A percentile compares a stretch with the other conserved stretches of the same genome.
Evolutionary conservation across 2,113 vertebrate genomes (phyloP).

Genomic region (Cynopterus brachyotis): DNA sequence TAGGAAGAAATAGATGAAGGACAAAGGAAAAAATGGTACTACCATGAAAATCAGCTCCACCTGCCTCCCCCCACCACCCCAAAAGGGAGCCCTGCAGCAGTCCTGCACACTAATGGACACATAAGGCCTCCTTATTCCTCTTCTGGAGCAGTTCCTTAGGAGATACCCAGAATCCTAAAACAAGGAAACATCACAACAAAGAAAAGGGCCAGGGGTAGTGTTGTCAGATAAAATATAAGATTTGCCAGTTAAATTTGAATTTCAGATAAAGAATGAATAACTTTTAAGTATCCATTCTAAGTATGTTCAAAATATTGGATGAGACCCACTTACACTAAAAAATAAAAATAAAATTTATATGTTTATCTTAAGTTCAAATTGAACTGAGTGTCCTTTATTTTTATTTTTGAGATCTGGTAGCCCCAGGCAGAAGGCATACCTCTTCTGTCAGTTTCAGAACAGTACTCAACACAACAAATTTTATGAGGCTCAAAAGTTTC

Average conservation of each 20-base stretch:
- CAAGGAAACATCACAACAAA: background rate
- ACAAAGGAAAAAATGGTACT: background rate
- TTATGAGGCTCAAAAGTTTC: background rate
- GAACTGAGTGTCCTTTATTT: background rate
- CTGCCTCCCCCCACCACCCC: accelerated
- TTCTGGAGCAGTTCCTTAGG: background rate
- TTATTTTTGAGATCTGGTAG: background rate
- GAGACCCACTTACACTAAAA: background rate
- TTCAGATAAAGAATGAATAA: background rate
- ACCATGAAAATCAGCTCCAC: background rate
- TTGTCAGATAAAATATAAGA: background rate
- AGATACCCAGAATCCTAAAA: background rate
- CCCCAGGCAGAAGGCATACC: background rate
- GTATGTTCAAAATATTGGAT: background rate
- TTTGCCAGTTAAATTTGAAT: background rate
- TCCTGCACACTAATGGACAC: background rate
- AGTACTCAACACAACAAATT: background rate
- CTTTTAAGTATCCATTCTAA: background rate
- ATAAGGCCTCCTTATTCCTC: background rate
- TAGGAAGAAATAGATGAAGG: background rate
- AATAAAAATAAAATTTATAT: background rate
- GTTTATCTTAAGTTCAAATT: background rate
- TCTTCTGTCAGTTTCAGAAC: background rate
- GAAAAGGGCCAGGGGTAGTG: background rate
- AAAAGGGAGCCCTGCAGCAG: background rate